These are phyloP conservation scores for Psittacula cyanocephala DNA, from an alignment of 2,113 vertebrate species.

Conservation along the genomic window DNA sequence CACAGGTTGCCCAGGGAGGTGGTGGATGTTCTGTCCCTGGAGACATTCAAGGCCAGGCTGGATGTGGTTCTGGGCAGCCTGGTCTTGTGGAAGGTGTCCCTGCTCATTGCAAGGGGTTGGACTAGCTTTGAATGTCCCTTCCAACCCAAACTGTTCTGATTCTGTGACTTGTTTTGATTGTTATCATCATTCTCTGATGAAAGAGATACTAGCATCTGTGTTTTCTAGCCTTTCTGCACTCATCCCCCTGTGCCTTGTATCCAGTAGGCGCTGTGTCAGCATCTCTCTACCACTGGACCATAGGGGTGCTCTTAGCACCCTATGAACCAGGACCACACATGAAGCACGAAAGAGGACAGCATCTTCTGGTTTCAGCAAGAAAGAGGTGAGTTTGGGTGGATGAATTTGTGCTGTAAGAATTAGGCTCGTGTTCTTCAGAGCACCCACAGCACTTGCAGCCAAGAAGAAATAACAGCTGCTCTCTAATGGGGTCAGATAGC, in stretches of 20 bases:
- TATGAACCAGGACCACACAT: neutral
- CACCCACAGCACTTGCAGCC: neutral
- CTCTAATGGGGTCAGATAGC: slow-evolving; percentile 55
- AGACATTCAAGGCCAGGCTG: neutral
- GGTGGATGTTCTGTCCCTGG: neutral
- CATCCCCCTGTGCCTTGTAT: neutral
- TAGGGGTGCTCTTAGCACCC: neutral
- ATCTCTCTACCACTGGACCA: neutral
- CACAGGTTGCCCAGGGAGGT: neutral
- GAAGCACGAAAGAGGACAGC: neutral
- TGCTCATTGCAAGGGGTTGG: neutral
- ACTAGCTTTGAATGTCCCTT: neutral
- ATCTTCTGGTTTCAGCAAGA: neutral
- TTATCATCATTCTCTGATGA: neutral
- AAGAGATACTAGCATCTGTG: neutral
- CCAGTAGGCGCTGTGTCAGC: neutral
- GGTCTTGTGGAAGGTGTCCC: neutral
- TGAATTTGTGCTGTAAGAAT: neutral
- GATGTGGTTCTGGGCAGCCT: neutral
- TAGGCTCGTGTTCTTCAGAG: neutral
- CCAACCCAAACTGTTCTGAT: neutral
- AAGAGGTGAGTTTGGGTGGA: neutral
- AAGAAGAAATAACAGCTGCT: slow-evolving; percentile 6
- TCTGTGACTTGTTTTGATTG: neutral
- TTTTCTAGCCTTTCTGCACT: neutral